A percentile compares a stretch with the other conserved stretches of the same genome.
These are phyloP conservation scores for Adelognathus sp. DNA, from an alignment of 2,888 invertebrate genomes.

Conservation along the genomic window DNA sequence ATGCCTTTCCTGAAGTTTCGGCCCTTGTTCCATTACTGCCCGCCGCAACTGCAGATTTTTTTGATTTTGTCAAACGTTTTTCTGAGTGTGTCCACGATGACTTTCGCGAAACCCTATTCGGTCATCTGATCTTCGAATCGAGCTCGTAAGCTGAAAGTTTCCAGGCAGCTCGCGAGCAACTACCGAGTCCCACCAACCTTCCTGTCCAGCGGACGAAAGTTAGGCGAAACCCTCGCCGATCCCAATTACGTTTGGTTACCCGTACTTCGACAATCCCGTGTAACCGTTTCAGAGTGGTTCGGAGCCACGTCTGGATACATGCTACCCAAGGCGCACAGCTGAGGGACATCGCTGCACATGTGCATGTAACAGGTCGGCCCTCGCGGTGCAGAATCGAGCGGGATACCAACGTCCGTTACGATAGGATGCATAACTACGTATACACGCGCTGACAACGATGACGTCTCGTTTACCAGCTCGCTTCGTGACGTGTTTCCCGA, in stretches of 20 bases:
- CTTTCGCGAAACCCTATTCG: too few relatives aligned
- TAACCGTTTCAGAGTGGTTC: neutral
- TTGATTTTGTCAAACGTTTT: too few relatives aligned
- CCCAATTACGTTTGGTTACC: conserved; percentile 15
- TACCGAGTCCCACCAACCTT: neutral
- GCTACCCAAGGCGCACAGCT: neutral
- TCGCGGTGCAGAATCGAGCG: neutral
- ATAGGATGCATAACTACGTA: conserved; percentile 1
- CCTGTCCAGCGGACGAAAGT: neutral
- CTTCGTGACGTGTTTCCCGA: conserved; percentile 70
- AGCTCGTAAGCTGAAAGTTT: neutral
- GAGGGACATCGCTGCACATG: neutral
- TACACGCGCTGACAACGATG: neutral
- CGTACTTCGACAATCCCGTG: conserved; percentile 28
- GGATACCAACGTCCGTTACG: neutral
- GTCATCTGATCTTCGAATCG: neutral
- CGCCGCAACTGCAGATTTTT: too few relatives aligned
- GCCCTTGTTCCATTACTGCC: too few relatives aligned
- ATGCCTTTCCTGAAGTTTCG: too few relatives aligned
- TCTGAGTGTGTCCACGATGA: too few relatives aligned
- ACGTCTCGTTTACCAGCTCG: conserved; percentile 47
- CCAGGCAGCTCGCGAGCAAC: neutral
- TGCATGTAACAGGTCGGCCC: conserved; percentile 11
- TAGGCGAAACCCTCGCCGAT: neutral
- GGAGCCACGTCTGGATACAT: neutral